A percentile compares a stretch with the other conserved stretches of the same genome.
These are phyloP conservation scores for Anthrax anthrax DNA, from an alignment of 2,888 invertebrate genomes.

Conservation along the genomic window DNA sequence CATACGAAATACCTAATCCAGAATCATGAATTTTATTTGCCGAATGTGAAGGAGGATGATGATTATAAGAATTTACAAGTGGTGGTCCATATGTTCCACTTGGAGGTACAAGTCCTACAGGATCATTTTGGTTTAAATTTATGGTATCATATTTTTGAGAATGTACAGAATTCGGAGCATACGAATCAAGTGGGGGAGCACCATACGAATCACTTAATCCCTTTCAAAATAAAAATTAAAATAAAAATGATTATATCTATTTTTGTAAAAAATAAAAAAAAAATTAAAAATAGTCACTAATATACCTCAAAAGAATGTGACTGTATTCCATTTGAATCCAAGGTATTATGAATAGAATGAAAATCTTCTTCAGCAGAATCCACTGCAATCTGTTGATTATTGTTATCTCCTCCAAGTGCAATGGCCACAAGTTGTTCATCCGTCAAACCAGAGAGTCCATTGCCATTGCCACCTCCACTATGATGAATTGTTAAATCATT, in stretches of 20 bases:
- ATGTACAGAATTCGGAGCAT: slow-evolving; percentile 27
- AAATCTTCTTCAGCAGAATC: slow-evolving; percentile 17
- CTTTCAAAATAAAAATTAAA: too few relatives aligned
- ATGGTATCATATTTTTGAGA: slow-evolving; percentile 21
- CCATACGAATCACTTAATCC: slow-evolving; percentile 18
- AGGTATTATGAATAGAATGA: slow-evolving; percentile 11
- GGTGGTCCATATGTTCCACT: slow-evolving; percentile 48
- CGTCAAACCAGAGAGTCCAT: slow-evolving; percentile 20
- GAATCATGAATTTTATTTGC: too few relatives aligned
- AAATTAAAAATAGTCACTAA: too few relatives aligned
- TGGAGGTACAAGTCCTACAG: slow-evolving; percentile 35
- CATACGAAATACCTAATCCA: neutral
- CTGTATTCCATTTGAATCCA: slow-evolving; percentile 8
- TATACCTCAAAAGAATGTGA: slow-evolving; percentile 20
- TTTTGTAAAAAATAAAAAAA: too few relatives aligned
- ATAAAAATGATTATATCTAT: slow-evolving; percentile 30
- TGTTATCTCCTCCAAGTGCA: slow-evolving; percentile 20
- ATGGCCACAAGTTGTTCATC: slow-evolving; percentile 31
- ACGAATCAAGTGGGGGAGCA: slow-evolving; percentile 36
- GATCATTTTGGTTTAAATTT: slow-evolving; percentile 7
- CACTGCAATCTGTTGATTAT: slow-evolving; percentile 11
- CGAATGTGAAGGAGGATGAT: neutral
- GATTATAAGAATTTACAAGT: slow-evolving; percentile 10
- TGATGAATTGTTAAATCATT: slow-evolving; percentile 2
- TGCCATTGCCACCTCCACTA: slow-evolving; percentile 1